A percentile compares a stretch with the other conserved stretches of the same genome.
These are phyloP conservation scores for Grapholita molesta DNA, from an alignment of 1,140 invertebrate genomes.

Conservation along the genomic window DNA sequence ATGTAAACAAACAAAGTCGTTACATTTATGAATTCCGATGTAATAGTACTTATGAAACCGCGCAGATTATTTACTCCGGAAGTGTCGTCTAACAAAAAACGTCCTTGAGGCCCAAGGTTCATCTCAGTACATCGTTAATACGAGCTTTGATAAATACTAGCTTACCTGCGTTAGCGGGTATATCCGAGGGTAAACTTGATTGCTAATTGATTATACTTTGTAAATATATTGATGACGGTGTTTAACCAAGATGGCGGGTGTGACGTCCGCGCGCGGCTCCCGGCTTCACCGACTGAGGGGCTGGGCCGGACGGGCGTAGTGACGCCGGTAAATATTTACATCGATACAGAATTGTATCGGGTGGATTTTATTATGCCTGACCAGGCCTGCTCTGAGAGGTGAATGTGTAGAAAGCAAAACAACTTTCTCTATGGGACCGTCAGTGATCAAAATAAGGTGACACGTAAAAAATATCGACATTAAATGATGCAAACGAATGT, in stretches of 20 bases:
- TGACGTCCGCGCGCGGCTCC: slow-evolving; percentile 45
- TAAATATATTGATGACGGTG: slow-evolving; percentile 53
- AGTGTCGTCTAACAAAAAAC: slow-evolving; percentile 12
- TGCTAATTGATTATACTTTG: slow-evolving; percentile 12
- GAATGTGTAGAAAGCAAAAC: no score
- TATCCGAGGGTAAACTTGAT: not conserved
- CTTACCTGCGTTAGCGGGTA: not conserved
- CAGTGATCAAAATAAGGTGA: no score
- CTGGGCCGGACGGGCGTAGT: slow-evolving; percentile 45
- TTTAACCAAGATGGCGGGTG: slow-evolving; percentile 44
- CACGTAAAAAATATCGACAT: no score
- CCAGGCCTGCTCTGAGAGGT: no score
- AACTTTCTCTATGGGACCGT: no score
- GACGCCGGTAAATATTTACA: slow-evolving; percentile 22
- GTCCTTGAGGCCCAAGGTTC: not conserved
- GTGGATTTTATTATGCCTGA: no score
- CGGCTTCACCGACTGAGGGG: slow-evolving; percentile 55
- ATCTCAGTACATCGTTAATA: not conserved
- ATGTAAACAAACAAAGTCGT: not conserved
- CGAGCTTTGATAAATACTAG: not conserved
- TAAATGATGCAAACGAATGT: no score
- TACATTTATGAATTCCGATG: not conserved
- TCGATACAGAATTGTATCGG: slow-evolving; percentile 39
- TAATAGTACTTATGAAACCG: not conserved
- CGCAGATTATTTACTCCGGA: slow-evolving; percentile 6